These are phyloP conservation scores for Arizona elegans DNA, from an alignment of 2,113 vertebrate genomes.

Conservation along the genomic window DNA sequence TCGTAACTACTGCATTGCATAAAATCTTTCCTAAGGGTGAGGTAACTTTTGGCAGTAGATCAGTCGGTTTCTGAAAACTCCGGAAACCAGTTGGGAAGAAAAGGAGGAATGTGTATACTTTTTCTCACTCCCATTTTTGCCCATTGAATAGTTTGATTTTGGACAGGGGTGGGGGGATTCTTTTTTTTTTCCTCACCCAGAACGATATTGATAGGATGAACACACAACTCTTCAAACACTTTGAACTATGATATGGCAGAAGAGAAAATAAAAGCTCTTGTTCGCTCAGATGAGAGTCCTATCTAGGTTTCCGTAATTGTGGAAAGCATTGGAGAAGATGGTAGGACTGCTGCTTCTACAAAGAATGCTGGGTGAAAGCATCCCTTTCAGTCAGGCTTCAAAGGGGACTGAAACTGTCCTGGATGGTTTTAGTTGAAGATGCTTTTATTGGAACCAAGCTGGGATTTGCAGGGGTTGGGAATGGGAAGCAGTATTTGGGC, in stretches of 20 bases:
- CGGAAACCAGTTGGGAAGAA: neutral
- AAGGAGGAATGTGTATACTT: neutral
- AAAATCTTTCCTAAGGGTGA: neutral
- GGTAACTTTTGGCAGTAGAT: neutral
- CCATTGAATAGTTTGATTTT: neutral
- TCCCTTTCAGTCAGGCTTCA: neutral
- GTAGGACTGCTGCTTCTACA: neutral
- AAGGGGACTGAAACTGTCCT: neutral
- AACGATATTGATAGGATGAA: neutral
- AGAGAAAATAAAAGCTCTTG: neutral
- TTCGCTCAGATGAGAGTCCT: too few relatives aligned
- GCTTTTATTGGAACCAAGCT: neutral
- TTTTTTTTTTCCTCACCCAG: neutral
- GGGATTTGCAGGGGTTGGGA: neutral
- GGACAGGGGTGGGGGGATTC: neutral
- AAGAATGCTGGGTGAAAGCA: neutral
- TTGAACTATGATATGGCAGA: neutral
- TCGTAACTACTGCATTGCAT: neutral
- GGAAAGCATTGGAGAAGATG: neutral
- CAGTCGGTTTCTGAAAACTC: neutral
- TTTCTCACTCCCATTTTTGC: neutral
- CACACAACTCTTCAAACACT: neutral
- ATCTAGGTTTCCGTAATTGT: neutral
- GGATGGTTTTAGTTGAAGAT: neutral
- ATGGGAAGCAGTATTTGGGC: neutral